Evolutionary conservation across 2,888 invertebrate species (phyloP), one percentile per base, ranked within the genome.

Genomic region (Oxytorus armatus): DNA sequence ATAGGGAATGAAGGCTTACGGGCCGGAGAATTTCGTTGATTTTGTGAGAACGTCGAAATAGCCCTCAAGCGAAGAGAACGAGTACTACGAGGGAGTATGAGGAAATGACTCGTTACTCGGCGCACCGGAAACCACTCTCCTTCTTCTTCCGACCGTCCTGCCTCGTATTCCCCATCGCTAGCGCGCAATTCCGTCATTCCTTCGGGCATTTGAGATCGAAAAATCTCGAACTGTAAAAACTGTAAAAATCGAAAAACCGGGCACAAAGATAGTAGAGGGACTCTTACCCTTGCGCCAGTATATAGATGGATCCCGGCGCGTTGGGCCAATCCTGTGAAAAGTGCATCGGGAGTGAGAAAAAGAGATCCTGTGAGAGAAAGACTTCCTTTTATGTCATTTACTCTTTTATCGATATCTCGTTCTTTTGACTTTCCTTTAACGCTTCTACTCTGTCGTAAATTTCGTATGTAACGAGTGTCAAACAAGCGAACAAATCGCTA

Each of bases 101-200:
- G 89, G 89, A 89, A 89, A 88, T 89, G 89, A 89, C 88, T 90
- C 90, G 89, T 90, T 90, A 89, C 85, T 85, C 84, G 83, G 85
- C 85, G 87, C 85, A 86, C 89, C 89, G 90, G 89, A 89, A 90
- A 88, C 89, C 87, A 83, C 82, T 79, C 82, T 82, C 79, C 80
- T 82, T 79, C 82, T 80, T 70, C 82, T 75, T 80, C 79, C 80
- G 77, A 57, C 33, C 53, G 3, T 47, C 18, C 59, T 25, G 10
- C 29, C n/a, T n/a, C 68, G 51, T 29, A 59, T 16, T 29, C 18
- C 42, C 14, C 51, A 25, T 21, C 14, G n/a, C 29, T 49, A n/a
- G n/a, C n/a, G n/a, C n/a, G 23, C 53, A 44, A 47, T 25, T n/a
- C 33, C 57, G 33, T 44, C 55, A 53, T 63, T 77, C 73, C 69